Evolutionary conservation across 1,140 invertebrate species (phyloP), one percentile per base, ranked within the genome.

Genomic region (Nebria ingens): DNA sequence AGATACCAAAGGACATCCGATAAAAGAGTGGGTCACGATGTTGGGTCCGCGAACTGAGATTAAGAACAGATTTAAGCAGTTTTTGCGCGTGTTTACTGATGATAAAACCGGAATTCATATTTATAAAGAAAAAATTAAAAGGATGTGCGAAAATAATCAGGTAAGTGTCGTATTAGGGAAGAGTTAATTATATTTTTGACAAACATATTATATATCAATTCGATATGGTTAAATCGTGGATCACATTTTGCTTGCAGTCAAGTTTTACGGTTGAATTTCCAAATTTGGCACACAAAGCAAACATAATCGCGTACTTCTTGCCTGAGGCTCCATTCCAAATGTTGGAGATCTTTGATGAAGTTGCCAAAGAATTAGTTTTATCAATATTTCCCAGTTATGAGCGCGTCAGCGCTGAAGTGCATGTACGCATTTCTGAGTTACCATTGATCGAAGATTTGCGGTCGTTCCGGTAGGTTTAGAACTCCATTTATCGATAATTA

Each of bases 281-380:
- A 54, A 80, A 88, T 61, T 74, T 99, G 54, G 94, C 93, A 0
- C 79, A 84, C 25, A 84, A 91, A 63, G 92, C 97, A 68, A 89
- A 96, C 69, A 88, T 94, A 1, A 74, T 99, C 23, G 95, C 94
- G 0, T 98, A 92, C 71, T 99, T 99, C 67, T 68, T 99, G 38
- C 95, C 96, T 2, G 96, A 99, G 75, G 96, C 96, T 1, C 97
- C 97, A 0, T 81, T 87, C 40, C 91, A 98, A 78, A 95, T 98
- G 86, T 70, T 98, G 11, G 83, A 89, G 65, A 95, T 97, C 56
- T 95, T 98, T 72, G 92, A 98, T 72, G 86, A 93, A 72, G 93
- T 95, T 19, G 92, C 91, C 3, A 96, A 94, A 70, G 91, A 96
- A 56, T 82, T 98, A 55, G 95, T 99, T 0, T 71, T 97, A 13